These are phyloP conservation scores for Myrmophylax atrothorax DNA, from an alignment of 2,113 vertebrate genomes.

Conservation along the genomic window DNA sequence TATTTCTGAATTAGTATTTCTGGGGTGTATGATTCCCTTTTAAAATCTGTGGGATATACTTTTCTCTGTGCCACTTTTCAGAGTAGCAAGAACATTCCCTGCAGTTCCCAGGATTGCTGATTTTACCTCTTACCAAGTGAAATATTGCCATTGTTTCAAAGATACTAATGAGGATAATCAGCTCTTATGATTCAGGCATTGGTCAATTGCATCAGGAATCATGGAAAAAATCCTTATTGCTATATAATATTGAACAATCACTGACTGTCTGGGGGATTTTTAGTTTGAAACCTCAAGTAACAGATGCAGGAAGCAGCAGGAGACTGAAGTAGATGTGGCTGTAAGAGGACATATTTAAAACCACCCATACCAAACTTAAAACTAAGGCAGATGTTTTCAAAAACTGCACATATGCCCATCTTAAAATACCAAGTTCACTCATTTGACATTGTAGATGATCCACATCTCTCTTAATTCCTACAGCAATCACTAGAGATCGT, in stretches of 20 bases:
- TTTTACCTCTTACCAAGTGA: not conserved
- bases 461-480: not conserved
- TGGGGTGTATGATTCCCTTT: not conserved
- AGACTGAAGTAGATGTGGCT: not conserved
- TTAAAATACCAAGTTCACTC: not conserved
- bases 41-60: not conserved
- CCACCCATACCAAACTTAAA: not conserved
- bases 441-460: not conserved
- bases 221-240: not conserved
- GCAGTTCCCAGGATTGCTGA: not conserved
- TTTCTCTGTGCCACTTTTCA: not conserved
- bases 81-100: not conserved
- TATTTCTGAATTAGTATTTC: not conserved
- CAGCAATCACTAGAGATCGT: not conserved
- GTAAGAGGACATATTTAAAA: not conserved
- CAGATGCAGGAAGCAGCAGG: not conserved
- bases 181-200: not conserved
- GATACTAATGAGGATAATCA: not conserved
- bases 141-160: not conserved
- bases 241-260: not conserved
- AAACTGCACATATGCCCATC: not conserved
- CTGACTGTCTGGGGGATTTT: not conserved
- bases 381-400: not conserved
- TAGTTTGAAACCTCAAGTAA: not conserved
- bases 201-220: not conserved